Conservation (phyloP, 2,888 invertebrate genomes). For the Heliconius cydno region DNA sequence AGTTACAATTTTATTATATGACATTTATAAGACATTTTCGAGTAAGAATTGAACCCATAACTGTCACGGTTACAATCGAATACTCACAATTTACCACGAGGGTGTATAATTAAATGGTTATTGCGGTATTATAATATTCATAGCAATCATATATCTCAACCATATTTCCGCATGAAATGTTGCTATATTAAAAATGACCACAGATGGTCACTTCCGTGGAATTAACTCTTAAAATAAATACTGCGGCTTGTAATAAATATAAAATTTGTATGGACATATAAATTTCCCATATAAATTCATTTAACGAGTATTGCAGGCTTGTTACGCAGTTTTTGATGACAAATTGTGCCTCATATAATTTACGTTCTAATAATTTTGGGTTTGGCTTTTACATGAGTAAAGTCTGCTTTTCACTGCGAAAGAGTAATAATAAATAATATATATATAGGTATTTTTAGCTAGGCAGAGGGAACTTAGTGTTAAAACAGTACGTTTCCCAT, state of each 20-base stretch:
- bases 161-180: conserved; percentile 14
- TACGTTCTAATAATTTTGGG: neutral
- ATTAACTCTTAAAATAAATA: conserved; percentile 43
- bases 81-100: neutral
- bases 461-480: too few species aligned
- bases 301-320: conserved; percentile 38
- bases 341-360: conserved; percentile 33
- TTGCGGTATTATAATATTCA: conserved; percentile 23
- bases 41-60: neutral
- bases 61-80: neutral
- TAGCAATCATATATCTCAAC: neutral
- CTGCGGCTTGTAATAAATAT: conserved; percentile 41
- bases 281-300: conserved; percentile 41
- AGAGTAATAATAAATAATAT: too few species aligned
- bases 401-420: too few species aligned
- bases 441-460: too few species aligned
- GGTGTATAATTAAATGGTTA: neutral
- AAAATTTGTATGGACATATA: conserved; percentile 40
- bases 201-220: conserved; percentile 36
- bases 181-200: conserved; percentile 28
- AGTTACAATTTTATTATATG: too few species aligned
- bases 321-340: conserved; percentile 41
- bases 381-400: neutral
- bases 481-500: too few species aligned
- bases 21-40: too few species aligned